These are phyloP conservation scores for Megalurothrips usitatus DNA, from an alignment of 2,888 invertebrate species.

Conservation along the genomic window DNA sequence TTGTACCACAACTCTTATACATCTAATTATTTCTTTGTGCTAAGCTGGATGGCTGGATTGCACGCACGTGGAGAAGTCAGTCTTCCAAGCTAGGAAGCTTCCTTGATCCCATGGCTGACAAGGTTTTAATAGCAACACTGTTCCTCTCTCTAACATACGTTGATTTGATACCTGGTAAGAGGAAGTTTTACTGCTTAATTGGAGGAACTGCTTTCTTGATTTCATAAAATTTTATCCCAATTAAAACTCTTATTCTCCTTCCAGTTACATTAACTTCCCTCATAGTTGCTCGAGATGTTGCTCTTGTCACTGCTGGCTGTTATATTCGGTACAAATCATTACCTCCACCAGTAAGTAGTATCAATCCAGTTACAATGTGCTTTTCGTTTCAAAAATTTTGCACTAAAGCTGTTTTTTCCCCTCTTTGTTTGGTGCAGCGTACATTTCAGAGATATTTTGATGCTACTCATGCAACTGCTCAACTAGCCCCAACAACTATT, in stretches of 20 bases:
- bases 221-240: neutral
- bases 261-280: conserved; percentile 65
- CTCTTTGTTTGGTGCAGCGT: conserved; percentile 64
- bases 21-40: neutral
- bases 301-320: conserved; percentile 78
- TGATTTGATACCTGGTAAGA: conserved; percentile 69
- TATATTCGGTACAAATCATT: conserved; percentile 86
- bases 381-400: conserved; percentile 20
- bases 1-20: neutral
- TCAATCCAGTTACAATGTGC: conserved; percentile 14
- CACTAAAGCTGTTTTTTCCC: conserved; percentile 32
- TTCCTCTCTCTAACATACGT: conserved; percentile 83
- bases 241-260: conserved; percentile 29
- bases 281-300: conserved; percentile 77
- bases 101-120: conserved; percentile 95
- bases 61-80: conserved; percentile 85
- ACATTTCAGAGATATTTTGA: conserved; percentile 85
- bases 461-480: conserved; percentile 86
- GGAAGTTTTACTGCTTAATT: neutral
- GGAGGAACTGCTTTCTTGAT: too few relatives aligned
- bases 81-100: conserved; percentile 91
- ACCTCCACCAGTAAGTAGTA: conserved; percentile 73
- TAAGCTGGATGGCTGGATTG: conserved; percentile 93
- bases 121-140: conserved; percentile 83
- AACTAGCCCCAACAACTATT: conserved; percentile 83